These are phyloP conservation scores for Salticus scenicus DNA, from an alignment of 2,888 invertebrate species.

Conservation along the genomic window DNA sequence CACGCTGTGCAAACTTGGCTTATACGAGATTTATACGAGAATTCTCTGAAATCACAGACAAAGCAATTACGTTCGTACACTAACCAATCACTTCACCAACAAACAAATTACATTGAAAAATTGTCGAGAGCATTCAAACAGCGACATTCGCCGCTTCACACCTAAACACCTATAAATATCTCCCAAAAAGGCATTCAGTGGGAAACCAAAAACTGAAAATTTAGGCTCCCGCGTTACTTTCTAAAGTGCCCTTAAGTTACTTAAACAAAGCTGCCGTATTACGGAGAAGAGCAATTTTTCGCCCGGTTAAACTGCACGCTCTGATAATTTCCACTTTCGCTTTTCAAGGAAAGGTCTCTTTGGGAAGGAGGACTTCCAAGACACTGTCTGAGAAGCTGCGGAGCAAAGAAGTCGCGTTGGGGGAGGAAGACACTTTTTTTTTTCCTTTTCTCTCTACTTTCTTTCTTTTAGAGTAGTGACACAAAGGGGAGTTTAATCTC, in stretches of 20 bases:
- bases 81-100: too few relatives aligned
- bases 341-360: neutral
- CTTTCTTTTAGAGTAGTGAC: neutral
- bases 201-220: slow-evolving; percentile 13
- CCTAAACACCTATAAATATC: slow-evolving; percentile 15
- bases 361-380: neutral
- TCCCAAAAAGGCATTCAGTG: neutral
- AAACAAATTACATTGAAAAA: too few relatives aligned
- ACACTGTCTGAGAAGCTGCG: too few relatives aligned
- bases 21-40: too few relatives aligned
- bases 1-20: too few relatives aligned
- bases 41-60: too few relatives aligned
- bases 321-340: slow-evolving; percentile 50
- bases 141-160: neutral
- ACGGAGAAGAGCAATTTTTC: slow-evolving; percentile 62
- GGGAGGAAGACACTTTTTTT: neutral
- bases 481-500: slow-evolving; percentile 4
- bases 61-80: too few relatives aligned
- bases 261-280: slow-evolving; percentile 53
- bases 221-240: slow-evolving; percentile 3
- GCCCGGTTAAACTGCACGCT: slow-evolving; percentile 65
- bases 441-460: too few relatives aligned
- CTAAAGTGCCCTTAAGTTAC: slow-evolving; percentile 53
- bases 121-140: too few relatives aligned
- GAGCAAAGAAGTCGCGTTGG: neutral